phyloP scores from a whole-genome alignment of 2,888 invertebrate species.

The Nasonovia ribisnigri region DNA sequence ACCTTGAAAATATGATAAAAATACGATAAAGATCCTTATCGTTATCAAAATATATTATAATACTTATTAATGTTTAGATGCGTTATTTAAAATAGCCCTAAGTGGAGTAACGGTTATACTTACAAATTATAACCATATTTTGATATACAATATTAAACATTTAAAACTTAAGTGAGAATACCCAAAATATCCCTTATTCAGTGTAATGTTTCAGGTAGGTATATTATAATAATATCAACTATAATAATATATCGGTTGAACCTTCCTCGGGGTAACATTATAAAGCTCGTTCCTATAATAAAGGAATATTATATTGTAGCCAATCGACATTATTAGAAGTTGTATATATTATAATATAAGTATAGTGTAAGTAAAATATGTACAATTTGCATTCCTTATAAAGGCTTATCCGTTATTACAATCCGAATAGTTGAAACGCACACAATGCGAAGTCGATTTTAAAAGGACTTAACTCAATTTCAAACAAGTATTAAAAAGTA shows the following conservation, averaged over 20 bases:
- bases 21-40: not conserved
- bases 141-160: not conserved
- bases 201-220: not conserved
- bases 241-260: not conserved
- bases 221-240: not conserved
- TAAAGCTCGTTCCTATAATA: not conserved
- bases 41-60: not conserved
- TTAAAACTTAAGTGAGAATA: conserved; percentile 3
- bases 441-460: not conserved
- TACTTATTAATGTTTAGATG: not conserved
- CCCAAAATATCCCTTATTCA: conserved; percentile 17
- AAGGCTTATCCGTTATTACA: not conserved
- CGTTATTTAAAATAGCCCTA: not conserved
- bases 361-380: not conserved
- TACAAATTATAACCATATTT: not conserved
- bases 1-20: not conserved
- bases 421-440: not conserved
- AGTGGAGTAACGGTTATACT: not conserved
- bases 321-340: not conserved
- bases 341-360: not conserved
- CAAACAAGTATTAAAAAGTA: not conserved
- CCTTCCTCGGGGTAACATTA: conserved; percentile 9
- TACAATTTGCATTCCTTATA: not conserved
- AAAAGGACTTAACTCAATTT: not conserved
- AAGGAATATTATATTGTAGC: not conserved